These are phyloP conservation scores for Alligator sinensis DNA, from an alignment of 2,113 vertebrate species.

Conservation along the genomic window DNA sequence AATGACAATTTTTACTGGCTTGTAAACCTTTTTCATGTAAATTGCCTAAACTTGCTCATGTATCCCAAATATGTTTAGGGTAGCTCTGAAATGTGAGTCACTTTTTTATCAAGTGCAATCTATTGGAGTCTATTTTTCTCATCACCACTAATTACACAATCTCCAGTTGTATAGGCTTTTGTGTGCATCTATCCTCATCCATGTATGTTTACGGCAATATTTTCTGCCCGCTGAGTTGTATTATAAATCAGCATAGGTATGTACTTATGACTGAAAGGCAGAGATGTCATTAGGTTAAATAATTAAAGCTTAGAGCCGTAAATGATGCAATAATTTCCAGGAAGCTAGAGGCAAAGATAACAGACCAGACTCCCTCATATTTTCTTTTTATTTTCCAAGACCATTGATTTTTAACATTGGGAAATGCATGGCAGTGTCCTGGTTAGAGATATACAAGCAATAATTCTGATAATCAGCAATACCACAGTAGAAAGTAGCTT, in stretches of 20 bases:
- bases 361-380: not conserved
- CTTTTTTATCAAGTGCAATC: not conserved
- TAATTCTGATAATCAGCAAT: not conserved
- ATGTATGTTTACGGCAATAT: not conserved
- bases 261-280: not conserved
- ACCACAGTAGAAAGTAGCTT: not conserved
- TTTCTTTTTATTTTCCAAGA: conserved; percentile 9
- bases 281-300: not conserved
- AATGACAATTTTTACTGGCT: conserved; percentile 27
- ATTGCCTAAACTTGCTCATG: not conserved
- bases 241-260: not conserved
- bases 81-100: not conserved
- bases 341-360: conserved; percentile 28
- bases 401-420: not conserved
- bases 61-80: not conserved
- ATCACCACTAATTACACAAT: not conserved
- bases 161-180: not conserved
- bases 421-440: not conserved
- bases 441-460: not conserved
- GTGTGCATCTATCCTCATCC: not conserved
- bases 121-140: not conserved
- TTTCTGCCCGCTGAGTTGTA: not conserved
- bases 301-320: not conserved
- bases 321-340: conserved; percentile 11
- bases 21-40: not conserved